Conservation (phyloP, 2,888 invertebrate genomes). For the Hanleya hanleyi region DNA sequence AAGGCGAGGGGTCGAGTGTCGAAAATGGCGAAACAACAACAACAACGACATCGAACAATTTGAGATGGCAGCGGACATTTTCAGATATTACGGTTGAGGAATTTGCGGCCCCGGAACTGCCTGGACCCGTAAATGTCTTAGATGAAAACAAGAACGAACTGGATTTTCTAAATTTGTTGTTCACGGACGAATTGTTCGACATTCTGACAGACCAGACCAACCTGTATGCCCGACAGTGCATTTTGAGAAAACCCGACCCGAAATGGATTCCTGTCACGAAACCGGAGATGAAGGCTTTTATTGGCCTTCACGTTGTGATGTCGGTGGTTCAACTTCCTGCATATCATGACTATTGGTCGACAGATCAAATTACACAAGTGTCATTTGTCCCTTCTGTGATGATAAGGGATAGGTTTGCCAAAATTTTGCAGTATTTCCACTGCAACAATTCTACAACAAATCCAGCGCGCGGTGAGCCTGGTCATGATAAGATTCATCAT, state of each 20-base stretch:
- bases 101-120: too few relatives aligned
- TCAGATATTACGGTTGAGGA: too few relatives aligned
- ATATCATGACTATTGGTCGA: neutral
- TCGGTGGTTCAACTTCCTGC: neutral
- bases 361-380: neutral
- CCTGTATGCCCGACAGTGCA: neutral
- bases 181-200: neutral
- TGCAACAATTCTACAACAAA: neutral
- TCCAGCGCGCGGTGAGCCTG: neutral
- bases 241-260: neutral
- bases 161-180: neutral
- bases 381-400: neutral
- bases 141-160: neutral
- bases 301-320: neutral
- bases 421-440: neutral
- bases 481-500: neutral
- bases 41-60: too few relatives aligned
- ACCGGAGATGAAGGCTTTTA: slow-evolving; percentile 5
- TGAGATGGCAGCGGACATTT: too few relatives aligned
- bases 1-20: too few relatives aligned
- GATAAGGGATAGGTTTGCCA: neutral
- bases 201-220: neutral
- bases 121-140: too few relatives aligned
- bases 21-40: too few relatives aligned
- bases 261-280: neutral